phyloP scores from a whole-genome alignment of 2,888 invertebrate genomes.

The Melanophora roralis region DNA sequence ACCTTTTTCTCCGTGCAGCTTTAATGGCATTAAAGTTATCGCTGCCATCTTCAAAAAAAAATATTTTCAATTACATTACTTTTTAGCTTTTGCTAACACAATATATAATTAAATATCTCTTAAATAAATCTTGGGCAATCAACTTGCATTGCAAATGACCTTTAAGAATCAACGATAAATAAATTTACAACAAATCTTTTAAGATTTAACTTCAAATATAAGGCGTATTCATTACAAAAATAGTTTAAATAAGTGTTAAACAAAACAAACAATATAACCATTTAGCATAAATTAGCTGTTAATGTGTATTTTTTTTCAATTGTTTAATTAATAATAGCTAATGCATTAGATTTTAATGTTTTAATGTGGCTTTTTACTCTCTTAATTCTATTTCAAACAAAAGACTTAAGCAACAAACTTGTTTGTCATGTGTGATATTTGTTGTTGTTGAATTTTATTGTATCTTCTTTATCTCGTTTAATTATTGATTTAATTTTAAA shows the following conservation, averaged over 20 bases:
- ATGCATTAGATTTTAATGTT: background rate
- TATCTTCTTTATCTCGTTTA: constrained; percentile 8
- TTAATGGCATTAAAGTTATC: no score
- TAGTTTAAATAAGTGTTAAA: background rate
- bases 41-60: no score
- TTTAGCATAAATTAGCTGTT: background rate
- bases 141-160: background rate
- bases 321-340: background rate
- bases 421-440: constrained; percentile 1
- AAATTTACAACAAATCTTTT: background rate
- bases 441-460: background rate
- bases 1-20: no score
- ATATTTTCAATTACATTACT: no score
- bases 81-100: background rate
- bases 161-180: background rate
- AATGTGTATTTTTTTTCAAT: background rate
- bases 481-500: background rate
- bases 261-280: background rate
- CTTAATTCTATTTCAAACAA: constrained; percentile 24
- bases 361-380: background rate
- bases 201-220: background rate
- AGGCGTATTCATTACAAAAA: background rate
- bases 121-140: background rate
- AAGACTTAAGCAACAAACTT: constrained; percentile 47
- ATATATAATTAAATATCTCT: background rate